Percentiles rank a stretch among this genome's conserved stretches.
Conservation (phyloP, 2,797 vertebrate species). For the Lacerta agilis region DNA sequence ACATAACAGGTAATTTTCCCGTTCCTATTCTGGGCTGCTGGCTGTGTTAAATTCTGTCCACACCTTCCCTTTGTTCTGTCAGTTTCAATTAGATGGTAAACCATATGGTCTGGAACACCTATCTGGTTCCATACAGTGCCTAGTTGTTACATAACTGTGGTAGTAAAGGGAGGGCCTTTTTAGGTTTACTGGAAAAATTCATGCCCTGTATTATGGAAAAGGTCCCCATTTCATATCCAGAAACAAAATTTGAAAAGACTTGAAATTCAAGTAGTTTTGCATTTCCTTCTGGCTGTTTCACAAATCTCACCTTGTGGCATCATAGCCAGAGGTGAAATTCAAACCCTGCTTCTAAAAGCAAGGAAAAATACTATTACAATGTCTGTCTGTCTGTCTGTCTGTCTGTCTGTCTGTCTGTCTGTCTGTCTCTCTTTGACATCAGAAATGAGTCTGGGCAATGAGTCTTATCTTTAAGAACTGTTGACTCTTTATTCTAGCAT, state of each 20-base stretch:
- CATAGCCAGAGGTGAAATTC: constrained; percentile 29
- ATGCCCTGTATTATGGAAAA: background rate
- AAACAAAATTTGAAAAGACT: constrained; percentile 37
- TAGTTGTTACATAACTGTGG: background rate
- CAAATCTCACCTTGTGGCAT: constrained; percentile 12
- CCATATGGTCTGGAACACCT: background rate
- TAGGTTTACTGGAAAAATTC: constrained; percentile 12
- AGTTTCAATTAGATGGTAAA: background rate
- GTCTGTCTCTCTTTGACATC: background rate
- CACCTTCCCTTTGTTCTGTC: background rate
- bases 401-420: background rate
- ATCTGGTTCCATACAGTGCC: background rate
- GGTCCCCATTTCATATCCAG: background rate
- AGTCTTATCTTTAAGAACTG: background rate
- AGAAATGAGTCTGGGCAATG: background rate
- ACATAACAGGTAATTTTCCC: background rate
- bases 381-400: too few species aligned
- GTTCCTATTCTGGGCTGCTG: background rate
- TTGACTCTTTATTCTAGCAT: background rate
- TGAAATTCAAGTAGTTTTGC: constrained; percentile 47
- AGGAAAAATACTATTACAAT: constrained; percentile 4
- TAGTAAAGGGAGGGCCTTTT: background rate
- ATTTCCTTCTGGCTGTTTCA: constrained; percentile 19
- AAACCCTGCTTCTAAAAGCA: background rate
- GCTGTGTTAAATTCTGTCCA: background rate